Evolutionary conservation across 2,888 invertebrate species (phyloP), one percentile per base, ranked within the genome.

Genomic region (Lepetodrilus schrolli): DNA sequence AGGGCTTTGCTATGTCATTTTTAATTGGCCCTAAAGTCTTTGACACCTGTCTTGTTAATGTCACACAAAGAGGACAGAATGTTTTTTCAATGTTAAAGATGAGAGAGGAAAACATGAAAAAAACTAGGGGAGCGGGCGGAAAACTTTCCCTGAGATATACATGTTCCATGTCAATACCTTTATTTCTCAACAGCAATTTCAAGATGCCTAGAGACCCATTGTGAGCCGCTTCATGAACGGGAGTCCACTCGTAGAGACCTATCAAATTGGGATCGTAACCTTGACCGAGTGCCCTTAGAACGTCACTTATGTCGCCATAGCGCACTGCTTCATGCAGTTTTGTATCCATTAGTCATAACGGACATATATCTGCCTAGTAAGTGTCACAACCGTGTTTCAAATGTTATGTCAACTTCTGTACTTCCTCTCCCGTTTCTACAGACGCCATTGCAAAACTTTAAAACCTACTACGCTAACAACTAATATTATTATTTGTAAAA

Each of bases 191-290:
- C 10, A 89, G 78, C 5, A 84, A 78, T 43, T 77, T 77, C 4
- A 88, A 78, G 23, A 88, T 87, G 17, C 86, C 84, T 36, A 70
- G 72, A 21, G 88, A 86, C 30, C 89, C 89, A 79, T 85, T 85
- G 65, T 82, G 78, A 2, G 85, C 82, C 2, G 89, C 89, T 73
- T 89, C 89, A 72, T 89, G 89, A 8, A 89, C 79, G 0, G 87
- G 77, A 72, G 79, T 86, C 89, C 89, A 89, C 75, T 84, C 83
- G 74, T 87, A 87, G 23, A 88, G 70, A 5, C 89, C 89, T 66
- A 88, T 86, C 49, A 85, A 76, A 77, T 89, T 88, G 1, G 88
- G 87, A 72, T 86, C 84, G 69, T 83, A 81, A 10, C 82, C 80
- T 50, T 84, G 80, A 51, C 79, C 78, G 1, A 88, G 78, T 4